phyloP scores from a whole-genome alignment of 2,113 vertebrate genomes.

The Cephalopterus ornatus region DNA sequence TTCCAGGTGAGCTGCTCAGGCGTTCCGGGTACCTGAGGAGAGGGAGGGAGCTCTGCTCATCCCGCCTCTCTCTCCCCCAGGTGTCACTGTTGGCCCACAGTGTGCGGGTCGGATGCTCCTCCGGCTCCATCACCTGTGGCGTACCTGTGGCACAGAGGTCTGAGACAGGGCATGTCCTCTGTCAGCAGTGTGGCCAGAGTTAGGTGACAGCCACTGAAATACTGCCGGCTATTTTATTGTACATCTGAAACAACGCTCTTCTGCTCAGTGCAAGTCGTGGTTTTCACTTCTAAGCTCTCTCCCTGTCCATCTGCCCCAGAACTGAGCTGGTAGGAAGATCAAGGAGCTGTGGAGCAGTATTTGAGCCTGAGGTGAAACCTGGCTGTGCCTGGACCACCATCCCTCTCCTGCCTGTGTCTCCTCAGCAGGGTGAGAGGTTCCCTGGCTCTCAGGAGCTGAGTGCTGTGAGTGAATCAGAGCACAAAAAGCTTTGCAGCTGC shows the following conservation, averaged over 20 bases:
- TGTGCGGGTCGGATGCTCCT: background rate
- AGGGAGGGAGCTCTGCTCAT: background rate
- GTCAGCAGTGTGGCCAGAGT: rapidly evolving
- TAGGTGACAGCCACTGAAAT: background rate
- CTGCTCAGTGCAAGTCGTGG: rapidly evolving
- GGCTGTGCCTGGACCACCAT: background rate
- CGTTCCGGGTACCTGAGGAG: background rate
- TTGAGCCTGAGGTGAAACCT: background rate
- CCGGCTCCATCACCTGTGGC: background rate
- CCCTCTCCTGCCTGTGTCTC: rapidly evolving
- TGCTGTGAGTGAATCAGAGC: rapidly evolving
- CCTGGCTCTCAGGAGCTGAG: background rate
- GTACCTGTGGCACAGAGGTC: no score
- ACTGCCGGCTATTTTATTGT: rapidly evolving
- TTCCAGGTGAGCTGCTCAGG: background rate
- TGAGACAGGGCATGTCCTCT: rapidly evolving
- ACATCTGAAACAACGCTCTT: rapidly evolving
- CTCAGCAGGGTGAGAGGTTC: rapidly evolving
- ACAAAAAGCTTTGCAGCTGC: background rate
- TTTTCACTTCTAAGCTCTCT: background rate
- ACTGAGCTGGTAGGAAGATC: background rate
- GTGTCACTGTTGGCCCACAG: conserved; percentile 76
- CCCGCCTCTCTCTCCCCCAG: conserved; percentile 69
- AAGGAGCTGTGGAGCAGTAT: rapidly evolving
- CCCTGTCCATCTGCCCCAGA: background rate